Conservation (phyloP, 2,888 invertebrate genomes). For the Dione vanillae region DNA sequence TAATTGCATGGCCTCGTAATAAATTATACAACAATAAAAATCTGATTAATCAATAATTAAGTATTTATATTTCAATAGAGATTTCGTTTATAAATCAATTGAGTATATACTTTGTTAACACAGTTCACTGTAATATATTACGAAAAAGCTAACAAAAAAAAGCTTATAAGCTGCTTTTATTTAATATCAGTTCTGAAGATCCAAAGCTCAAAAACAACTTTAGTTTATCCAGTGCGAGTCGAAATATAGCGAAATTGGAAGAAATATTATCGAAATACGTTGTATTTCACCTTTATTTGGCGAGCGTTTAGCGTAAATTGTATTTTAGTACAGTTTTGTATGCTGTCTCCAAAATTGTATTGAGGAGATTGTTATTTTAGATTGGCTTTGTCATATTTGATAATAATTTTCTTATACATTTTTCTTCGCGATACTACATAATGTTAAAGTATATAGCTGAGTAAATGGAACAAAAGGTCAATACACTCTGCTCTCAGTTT, state of each 20-base stretch:
- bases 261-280: neutral
- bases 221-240: neutral
- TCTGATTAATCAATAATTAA: too few species aligned
- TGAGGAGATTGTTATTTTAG: slow-evolving; percentile 4
- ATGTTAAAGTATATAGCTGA: too few species aligned
- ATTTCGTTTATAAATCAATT: too few species aligned
- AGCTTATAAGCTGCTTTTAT: neutral
- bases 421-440: too few species aligned
- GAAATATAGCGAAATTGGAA: neutral
- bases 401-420: neutral
- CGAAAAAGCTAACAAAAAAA: too few species aligned
- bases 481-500: too few species aligned
- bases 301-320: neutral
- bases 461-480: too few species aligned
- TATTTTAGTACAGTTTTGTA: neutral
- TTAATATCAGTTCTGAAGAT: neutral
- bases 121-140: too few species aligned
- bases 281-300: neutral
- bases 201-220: neutral
- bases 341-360: neutral
- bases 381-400: neutral
- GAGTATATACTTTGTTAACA: too few species aligned
- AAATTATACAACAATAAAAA: too few species aligned
- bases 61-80: too few species aligned
- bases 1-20: too few species aligned